A percentile compares a stretch with the other conserved stretches of the same genome.
phyloP scores from a whole-genome alignment of 1,140 invertebrate genomes.

The Ceratosolen fusciceps region DNA sequence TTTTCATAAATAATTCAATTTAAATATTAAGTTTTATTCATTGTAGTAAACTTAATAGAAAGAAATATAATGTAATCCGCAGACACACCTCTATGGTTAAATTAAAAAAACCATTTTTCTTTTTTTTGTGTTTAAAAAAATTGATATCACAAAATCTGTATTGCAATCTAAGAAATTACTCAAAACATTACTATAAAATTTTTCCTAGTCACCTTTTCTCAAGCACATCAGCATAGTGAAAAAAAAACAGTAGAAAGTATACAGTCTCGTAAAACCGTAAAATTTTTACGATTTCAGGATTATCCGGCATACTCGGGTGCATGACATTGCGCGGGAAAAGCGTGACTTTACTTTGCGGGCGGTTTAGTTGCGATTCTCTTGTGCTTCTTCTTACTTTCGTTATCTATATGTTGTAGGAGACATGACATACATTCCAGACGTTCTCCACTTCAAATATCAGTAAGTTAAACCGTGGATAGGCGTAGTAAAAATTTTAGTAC shows the following conservation, averaged over 20 bases:
- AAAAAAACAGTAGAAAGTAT: not conserved
- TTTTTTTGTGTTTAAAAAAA: not conserved
- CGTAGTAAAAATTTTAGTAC: too few relatives aligned
- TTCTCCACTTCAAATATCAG: too few relatives aligned
- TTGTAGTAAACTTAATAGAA: too few relatives aligned
- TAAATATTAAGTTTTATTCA: too few relatives aligned
- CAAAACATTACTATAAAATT: not conserved
- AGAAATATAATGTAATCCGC: too few relatives aligned
- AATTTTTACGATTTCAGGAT: slow-evolving; percentile 44
- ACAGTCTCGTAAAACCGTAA: slow-evolving; percentile 14
- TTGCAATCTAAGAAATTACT: not conserved
- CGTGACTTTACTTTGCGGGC: not conserved
- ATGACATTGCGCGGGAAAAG: slow-evolving; percentile 1
- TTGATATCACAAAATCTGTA: not conserved
- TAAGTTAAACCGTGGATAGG: too few relatives aligned
- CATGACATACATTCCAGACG: not conserved
- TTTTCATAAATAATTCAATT: too few relatives aligned
- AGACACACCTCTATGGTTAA: too few relatives aligned
- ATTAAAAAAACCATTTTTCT: too few relatives aligned
- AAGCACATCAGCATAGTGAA: not conserved
- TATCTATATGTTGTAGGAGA: not conserved
- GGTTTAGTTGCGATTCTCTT: slow-evolving; percentile 16
- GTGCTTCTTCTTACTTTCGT: not conserved
- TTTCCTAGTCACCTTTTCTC: not conserved
- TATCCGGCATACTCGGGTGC: slow-evolving; percentile 39